Base-by-base conservation (phyloP, 2,113 vertebrate genomes). In the Lonchura striata region DNA sequence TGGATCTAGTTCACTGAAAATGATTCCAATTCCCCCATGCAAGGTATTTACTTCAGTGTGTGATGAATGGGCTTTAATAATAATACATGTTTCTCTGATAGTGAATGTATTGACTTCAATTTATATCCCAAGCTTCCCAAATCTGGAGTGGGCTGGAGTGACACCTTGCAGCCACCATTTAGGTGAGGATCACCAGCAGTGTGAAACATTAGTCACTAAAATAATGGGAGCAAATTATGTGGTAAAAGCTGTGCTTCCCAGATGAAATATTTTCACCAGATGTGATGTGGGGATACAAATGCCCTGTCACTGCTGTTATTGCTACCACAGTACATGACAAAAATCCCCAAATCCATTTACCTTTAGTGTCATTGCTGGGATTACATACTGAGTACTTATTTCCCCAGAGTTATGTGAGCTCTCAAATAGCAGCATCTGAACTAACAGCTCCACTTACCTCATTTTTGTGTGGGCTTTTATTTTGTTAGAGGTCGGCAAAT, bases 31-130 rank as follows among this genome's bases (percentile, higher is more conserved):
- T 96, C 97, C 94, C 97, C 66, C 76, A 95, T n/a, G 89, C 94
- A 78, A 71, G 94, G 93, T 96, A 95, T 98, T 98, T 97, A 97
- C 96, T 96, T 97, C 95, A 86, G 92, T 57, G 31, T 91, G 83
- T 98, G 97, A 98, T 98, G 81, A 97, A 98, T 96, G 97, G 94
- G 87, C 96, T 97, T 98, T 98, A 98, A 98, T 98, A 97, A 97
- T 94, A 96, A 97, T 97, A 88, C 93, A 84, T 52, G 68, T 96
- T 97, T 94, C 94, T 85, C 87, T 6, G 4, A 96, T 87, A 94
- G 95, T 49, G 70, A 87, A 96, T 96, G 72, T 90, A 94, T 95
- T 59, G 31, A 88, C 83, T 95, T 92, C 94, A 95, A 95, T 95
- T 97, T 65, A 35, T 95, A 95, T 65, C 79, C 90, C 84, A 90